Base-by-base conservation (phyloP, 2,113 vertebrate genomes). In the Chloroceryle aenea region DNA sequence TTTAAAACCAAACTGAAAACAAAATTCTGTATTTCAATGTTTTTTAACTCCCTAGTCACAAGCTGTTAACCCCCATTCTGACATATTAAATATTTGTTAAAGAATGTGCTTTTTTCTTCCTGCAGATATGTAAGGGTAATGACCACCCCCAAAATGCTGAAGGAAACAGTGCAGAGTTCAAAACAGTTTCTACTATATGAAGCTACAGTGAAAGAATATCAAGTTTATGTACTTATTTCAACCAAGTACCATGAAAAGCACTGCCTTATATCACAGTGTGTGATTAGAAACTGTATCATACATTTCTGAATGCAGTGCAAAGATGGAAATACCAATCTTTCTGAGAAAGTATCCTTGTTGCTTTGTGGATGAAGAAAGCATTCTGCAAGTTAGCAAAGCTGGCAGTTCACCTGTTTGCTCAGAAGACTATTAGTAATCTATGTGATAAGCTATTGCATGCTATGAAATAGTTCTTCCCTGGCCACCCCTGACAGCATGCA, bases 401-500 rank as follows among this genome's bases (percentile, higher is more conserved):
- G 6, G n/a, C 6, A 50, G 9, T 50, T 50, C 62, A 68, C 1
- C 1, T 25, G 2, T 48, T n/a, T 32, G 1, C 22, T 86, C 59
- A 83, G 52, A 53, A 91, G 20, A 12, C 14, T 67, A 6, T 27
- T 42, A 42, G 17, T 26, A 67, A 73, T 34, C 30, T 23, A 1
- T 47, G 14, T 36, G 18, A 55, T n/a, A 30, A 85, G 17, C 12
- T 69, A 12, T 30, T 55, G 10, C n/a, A 45, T 32, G 7, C 12
- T 40, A 32, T 4, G 10, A 36, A 85, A 17, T 34, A 36, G 6
- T 18, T 47, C 18, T 30, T 36, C 26, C 17, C 15, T 34, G 17
- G 14, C 45, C 22, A 29, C 12, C 16, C 32, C 30, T 83, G 9
- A 4, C 7, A 53, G 43, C 27, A 16, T 0, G 0, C 0, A 0